phyloP scores from a whole-genome alignment of 2,888 invertebrate species.

The Agrochola macilenta region DNA sequence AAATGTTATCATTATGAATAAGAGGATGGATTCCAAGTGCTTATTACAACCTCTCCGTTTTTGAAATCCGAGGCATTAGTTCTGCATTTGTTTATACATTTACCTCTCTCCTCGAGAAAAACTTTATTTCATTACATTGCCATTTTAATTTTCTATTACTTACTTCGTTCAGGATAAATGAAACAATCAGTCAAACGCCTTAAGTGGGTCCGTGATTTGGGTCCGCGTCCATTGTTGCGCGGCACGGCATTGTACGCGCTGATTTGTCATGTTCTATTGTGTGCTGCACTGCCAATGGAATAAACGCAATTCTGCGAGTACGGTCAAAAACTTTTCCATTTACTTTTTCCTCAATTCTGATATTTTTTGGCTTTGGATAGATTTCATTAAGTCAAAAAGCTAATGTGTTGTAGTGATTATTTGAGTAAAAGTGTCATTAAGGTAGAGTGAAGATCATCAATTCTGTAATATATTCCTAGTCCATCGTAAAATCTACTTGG shows the following conservation, averaged over 20 bases:
- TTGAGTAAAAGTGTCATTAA: background rate
- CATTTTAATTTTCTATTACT: conserved; percentile 35
- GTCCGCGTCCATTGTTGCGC: conserved; percentile 54
- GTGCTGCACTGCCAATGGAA: conserved; percentile 29
- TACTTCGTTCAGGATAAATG: conserved; percentile 54
- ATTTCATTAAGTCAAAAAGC: conserved; percentile 2
- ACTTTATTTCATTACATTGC: background rate
- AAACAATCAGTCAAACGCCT: conserved; percentile 66
- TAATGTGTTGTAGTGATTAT: background rate
- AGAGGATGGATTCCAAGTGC: background rate
- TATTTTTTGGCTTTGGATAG: conserved; percentile 17
- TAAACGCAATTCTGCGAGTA: conserved; percentile 15
- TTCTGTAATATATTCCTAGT: background rate
- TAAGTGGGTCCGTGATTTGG: conserved; percentile 63
- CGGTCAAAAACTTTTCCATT: background rate
- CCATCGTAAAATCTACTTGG: background rate
- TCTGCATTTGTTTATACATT: background rate
- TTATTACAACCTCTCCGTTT: background rate
- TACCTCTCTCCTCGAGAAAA: conserved; percentile 1
- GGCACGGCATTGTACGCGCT: conserved; percentile 56
- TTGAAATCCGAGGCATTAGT: background rate
- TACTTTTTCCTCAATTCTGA: conserved; percentile 28
- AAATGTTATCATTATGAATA: background rate
- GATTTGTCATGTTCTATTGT: conserved; percentile 58
- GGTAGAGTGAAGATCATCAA: background rate